phyloP scores from a whole-genome alignment of 1,140 invertebrate genomes.

The Neodiprion lecontei region DNA sequence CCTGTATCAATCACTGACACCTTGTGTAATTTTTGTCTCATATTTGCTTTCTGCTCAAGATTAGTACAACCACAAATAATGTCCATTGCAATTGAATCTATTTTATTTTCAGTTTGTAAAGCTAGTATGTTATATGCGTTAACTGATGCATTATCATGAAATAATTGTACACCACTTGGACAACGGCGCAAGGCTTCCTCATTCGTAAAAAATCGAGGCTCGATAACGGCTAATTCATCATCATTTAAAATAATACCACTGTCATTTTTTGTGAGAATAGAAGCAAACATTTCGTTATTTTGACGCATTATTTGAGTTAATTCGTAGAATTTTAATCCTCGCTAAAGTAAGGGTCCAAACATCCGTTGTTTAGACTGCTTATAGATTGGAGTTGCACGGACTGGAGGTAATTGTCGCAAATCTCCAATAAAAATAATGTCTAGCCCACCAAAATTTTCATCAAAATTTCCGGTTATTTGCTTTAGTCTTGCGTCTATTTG shows the following conservation, averaged over 20 bases:
- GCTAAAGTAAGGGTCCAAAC: constrained; percentile 24
- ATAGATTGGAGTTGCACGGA: constrained; percentile 30
- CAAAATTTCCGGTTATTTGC: constrained; percentile 44
- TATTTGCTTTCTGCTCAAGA: constrained; percentile 27
- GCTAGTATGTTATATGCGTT: constrained; percentile 24
- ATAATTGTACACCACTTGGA: constrained; percentile 36
- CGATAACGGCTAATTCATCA: constrained; percentile 28
- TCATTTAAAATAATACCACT: constrained; percentile 32
- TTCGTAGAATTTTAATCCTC: constrained; percentile 34
- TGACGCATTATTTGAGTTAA: constrained; percentile 40
- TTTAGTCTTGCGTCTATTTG: constrained; percentile 40
- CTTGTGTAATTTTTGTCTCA: constrained; percentile 44
- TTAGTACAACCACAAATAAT: constrained; percentile 8
- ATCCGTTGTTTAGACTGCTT: constrained; percentile 23
- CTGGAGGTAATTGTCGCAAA: constrained; percentile 37
- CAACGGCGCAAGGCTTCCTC: constrained; percentile 23
- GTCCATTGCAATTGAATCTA: constrained; percentile 35
- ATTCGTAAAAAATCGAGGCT: constrained; percentile 32
- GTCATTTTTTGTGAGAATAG: constrained; percentile 42
- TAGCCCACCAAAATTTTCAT: constrained; percentile 37
- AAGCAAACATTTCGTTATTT: constrained; percentile 39
- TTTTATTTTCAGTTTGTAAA: constrained; percentile 33
- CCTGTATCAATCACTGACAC: constrained; percentile 39
- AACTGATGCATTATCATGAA: constrained; percentile 29
- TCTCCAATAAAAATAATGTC: constrained; percentile 39